Base-by-base conservation (phyloP, 2,888 invertebrate species). In the Mesoligia furuncula region DNA sequence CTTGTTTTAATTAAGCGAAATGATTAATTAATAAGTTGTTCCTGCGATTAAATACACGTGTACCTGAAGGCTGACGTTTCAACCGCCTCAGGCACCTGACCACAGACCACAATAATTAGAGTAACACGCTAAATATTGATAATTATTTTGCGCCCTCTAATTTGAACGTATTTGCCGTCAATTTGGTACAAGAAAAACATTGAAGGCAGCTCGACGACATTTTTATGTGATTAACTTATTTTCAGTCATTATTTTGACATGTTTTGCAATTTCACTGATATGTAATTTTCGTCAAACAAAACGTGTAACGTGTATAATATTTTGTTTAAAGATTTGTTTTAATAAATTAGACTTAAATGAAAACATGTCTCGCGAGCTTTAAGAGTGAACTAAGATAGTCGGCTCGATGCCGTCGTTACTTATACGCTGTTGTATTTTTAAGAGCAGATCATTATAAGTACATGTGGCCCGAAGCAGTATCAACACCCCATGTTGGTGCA, bases 81-180 rank as follows among this genome's bases (percentile, higher is more conserved):
- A 69, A 85, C 78, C 69, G 87, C 92, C 87, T 31, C 85, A 79
- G 90, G 93, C 90, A 82, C 84, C 84, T 81, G 27, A 51, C 77
- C 73, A 48, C 87, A 83, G 76, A 75, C 87, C 81, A 88, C 89
- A 93, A 93, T 94, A 93, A 93, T 94, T 92, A 93, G 91, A 91
- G 88, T 89, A 91, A 92, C 92, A 91, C 91, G 91, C 93, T 91
- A 93, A 93, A 92, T 91, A 90, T 90, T 89, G 89, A 90, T 93
- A 93, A 93, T 94, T 93, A 88, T 91, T 89, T 90, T 89, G 90
- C 88, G 90, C 91, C 91, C 92, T 92, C 90, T 92, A 93, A 93
- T 94, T 94, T 92, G 31, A 72, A 86, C 88, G 27, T 73, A 68
- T 78, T 75, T 78, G 79, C 84, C 81, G 74, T 80, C 83, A 84